phyloP scores from a whole-genome alignment of 2,888 invertebrate species.

The Cancer borealis region DNA sequence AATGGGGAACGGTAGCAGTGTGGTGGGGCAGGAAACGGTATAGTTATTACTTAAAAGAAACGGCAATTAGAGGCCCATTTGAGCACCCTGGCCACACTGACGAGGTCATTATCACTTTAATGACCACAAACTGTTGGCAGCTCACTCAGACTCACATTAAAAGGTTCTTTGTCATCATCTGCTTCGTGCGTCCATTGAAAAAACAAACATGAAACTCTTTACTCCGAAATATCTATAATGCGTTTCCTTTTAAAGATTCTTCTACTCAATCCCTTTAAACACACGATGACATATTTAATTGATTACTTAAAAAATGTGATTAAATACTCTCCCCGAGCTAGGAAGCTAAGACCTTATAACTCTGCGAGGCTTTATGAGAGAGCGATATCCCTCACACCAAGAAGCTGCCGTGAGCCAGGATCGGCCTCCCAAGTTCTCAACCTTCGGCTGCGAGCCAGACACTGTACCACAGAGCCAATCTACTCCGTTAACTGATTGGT shows the following conservation, averaged over 20 bases:
- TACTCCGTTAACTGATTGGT: too few relatives aligned
- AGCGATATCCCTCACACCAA: too few relatives aligned
- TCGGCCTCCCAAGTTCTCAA: too few relatives aligned
- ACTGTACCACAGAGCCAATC: too few relatives aligned
- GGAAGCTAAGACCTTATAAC: too few relatives aligned
- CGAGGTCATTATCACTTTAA: neutral
- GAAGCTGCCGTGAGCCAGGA: too few relatives aligned
- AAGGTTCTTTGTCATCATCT: constrained; percentile 20
- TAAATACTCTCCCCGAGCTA: too few relatives aligned
- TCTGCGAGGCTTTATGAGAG: too few relatives aligned
- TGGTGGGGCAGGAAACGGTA: neutral
- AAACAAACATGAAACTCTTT: neutral
- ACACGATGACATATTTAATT: too few relatives aligned
- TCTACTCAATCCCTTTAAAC: neutral
- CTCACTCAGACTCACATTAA: neutral
- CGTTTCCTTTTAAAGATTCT: neutral
- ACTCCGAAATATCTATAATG: neutral
- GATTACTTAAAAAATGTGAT: too few relatives aligned
- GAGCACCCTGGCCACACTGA: neutral
- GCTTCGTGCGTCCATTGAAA: neutral
- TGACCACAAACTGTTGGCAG: neutral
- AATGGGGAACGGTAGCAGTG: too few relatives aligned
- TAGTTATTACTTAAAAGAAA: constrained; percentile 4
- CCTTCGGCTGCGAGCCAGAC: too few relatives aligned
- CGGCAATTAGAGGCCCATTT: constrained; percentile 20